Evolutionary conservation across 35 echinoderm and acorn worm species (phyloP).

Genomic region (Ophioderma brevispina): DNA sequence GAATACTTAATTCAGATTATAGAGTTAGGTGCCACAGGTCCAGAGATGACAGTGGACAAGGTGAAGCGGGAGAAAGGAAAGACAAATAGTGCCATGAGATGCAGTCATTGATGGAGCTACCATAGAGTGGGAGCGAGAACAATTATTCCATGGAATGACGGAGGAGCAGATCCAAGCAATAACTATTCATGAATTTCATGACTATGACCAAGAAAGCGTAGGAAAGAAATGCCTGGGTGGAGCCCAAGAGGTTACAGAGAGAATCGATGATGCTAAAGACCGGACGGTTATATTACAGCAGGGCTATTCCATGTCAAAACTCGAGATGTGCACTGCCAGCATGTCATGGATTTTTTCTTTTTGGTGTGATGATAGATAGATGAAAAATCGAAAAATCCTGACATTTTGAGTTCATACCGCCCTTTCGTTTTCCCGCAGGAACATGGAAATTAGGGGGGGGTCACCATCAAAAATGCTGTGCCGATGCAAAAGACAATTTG

Average conservation of each 20-base stretch:
- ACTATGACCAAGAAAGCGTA: background rate
- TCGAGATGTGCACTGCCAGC: too few species aligned
- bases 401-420: too few species aligned
- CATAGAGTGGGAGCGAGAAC: background rate
- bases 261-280: constrained; percentile 3
- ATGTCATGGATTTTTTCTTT: too few species aligned
- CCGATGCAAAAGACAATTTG: too few species aligned
- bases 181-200: background rate
- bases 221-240: background rate
- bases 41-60: background rate
- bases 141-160: background rate
- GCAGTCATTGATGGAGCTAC: background rate
- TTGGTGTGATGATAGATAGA: too few species aligned
- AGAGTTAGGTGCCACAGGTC: constrained; percentile 8
- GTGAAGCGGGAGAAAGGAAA: background rate
- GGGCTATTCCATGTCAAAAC: too few species aligned
- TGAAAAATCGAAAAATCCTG: too few species aligned
- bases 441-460: too few species aligned
- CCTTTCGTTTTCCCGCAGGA: too few species aligned
- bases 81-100: background rate
- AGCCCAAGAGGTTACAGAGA: background rate
- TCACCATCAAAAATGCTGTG: too few species aligned
- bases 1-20: constrained; percentile 2
- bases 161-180: background rate
- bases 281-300: background rate